Percentiles rank a stretch among this genome's conserved stretches.
These are phyloP conservation scores for Xanthia icteritia DNA, from an alignment of 2,888 invertebrate species.

Conservation along the genomic window DNA sequence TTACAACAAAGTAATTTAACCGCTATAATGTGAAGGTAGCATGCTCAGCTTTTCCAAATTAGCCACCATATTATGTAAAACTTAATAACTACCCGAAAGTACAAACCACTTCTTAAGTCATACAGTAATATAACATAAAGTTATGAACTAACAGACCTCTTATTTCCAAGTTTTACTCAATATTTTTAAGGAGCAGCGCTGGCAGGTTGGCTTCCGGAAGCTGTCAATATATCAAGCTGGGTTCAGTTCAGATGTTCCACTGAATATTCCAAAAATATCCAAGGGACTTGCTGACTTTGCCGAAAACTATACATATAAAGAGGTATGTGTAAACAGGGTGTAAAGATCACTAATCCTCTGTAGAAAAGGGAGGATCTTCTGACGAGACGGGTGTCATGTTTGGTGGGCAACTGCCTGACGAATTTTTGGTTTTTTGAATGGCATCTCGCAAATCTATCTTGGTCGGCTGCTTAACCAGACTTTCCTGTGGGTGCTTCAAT, in stretches of 20 bases:
- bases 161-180: conserved; percentile 33
- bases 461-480: too few relatives aligned
- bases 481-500: too few relatives aligned
- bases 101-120: neutral
- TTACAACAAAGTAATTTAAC: neutral
- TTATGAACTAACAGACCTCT: neutral
- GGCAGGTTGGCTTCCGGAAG: conserved; percentile 23
- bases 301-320: conserved; percentile 28
- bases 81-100: neutral
- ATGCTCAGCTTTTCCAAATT: neutral
- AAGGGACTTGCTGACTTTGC: conserved; percentile 15
- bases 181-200: conserved; percentile 42
- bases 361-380: too few relatives aligned
- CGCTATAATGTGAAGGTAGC: neutral
- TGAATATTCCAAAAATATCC: conserved; percentile 34
- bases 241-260: neutral
- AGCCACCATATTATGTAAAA: neutral
- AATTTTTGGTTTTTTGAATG: too few relatives aligned
- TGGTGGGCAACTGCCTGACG: too few relatives aligned
- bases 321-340: too few relatives aligned
- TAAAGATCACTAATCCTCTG: too few relatives aligned
- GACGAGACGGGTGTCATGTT: too few relatives aligned
- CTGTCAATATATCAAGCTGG: conserved; percentile 45
- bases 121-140: neutral
- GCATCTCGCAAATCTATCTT: too few relatives aligned